These are phyloP conservation scores for Gobius niger DNA, from an alignment of 2,113 vertebrate genomes.

Conservation along the genomic window DNA sequence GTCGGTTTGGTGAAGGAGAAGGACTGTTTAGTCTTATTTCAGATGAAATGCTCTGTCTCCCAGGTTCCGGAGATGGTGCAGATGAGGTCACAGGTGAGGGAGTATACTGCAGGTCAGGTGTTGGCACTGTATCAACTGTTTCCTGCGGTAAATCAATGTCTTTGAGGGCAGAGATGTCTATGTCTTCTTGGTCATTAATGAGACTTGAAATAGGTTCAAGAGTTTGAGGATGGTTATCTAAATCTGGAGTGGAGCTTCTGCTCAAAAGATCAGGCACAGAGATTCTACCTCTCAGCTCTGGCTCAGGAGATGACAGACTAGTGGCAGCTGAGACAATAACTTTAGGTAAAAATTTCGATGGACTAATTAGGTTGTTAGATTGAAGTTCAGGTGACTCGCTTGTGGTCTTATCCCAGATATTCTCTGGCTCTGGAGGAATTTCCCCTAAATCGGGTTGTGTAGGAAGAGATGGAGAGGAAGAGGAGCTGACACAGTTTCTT, in stretches of 20 bases:
- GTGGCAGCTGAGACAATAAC: conserved; percentile 26
- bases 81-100: conserved; percentile 54
- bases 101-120: conserved; percentile 48
- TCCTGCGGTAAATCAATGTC: conserved; percentile 25
- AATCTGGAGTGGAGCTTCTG: conserved; percentile 62
- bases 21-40: conserved; percentile 22
- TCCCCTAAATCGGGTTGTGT: conserved; percentile 15
- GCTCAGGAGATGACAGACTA: conserved; percentile 48
- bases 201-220: conserved; percentile 37
- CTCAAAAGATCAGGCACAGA: conserved; percentile 68
- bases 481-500: conserved; percentile 32
- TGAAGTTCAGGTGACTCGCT: conserved; percentile 31
- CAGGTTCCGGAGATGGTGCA: conserved; percentile 40
- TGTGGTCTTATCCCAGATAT: conserved; percentile 19
- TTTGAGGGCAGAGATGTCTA: conserved; percentile 33
- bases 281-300: conserved; percentile 54
- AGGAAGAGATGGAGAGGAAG: conserved; percentile 31
- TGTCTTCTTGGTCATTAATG: conserved; percentile 19
- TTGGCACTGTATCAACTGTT: conserved; percentile 30
- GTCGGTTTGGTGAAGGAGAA: conserved; percentile 43
- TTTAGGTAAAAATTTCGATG: conserved; percentile 40
- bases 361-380: conserved; percentile 15
- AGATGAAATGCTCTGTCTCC: conserved; percentile 27
- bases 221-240: conserved; percentile 21
- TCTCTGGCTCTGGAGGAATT: conserved; percentile 19